A percentile compares a stretch with the other conserved stretches of the same genome.
Evolutionary conservation across 2,797 vertebrate genomes (phyloP).

Genomic region (Coendou prehensilis): DNA sequence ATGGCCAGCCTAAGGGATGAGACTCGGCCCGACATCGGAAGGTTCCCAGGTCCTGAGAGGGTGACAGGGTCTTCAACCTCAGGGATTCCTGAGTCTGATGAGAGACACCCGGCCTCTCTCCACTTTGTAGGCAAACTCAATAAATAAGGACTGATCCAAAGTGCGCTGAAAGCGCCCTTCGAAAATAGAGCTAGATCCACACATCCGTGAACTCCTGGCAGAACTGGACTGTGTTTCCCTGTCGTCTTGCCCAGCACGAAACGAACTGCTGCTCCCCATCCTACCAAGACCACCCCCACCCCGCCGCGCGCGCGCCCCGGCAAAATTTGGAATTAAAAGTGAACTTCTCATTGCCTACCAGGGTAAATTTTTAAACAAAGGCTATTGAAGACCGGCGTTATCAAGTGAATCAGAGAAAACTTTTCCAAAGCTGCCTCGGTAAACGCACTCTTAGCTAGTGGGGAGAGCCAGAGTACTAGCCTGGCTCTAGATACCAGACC

Average conservation of each 20-base stretch:
- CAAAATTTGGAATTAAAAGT: slow-evolving; percentile 64
- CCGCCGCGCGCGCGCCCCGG: not conserved
- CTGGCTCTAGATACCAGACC: slow-evolving; percentile 7
- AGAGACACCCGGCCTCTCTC: not conserved
- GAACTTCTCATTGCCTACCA: slow-evolving; percentile 20
- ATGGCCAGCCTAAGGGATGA: not conserved
- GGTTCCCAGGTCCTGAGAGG: not conserved
- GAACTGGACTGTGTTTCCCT: slow-evolving; percentile 3
- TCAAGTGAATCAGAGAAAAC: slow-evolving; percentile 53
- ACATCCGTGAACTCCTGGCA: slow-evolving; percentile 19
- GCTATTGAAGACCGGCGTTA: slow-evolving; percentile 31
- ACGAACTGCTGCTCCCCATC: not conserved
- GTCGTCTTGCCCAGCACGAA: slow-evolving; percentile 17
- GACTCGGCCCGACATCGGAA: not conserved
- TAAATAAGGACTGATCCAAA: not conserved
- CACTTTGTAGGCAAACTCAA: slow-evolving; percentile 26
- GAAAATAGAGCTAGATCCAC: slow-evolving; percentile 34
- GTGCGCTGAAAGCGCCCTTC: not conserved
- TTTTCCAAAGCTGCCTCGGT: slow-evolving; percentile 50
- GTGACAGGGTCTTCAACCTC: slow-evolving; percentile 58
- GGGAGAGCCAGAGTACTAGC: not conserved
- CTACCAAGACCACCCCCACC: not conserved
- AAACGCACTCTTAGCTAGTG: slow-evolving; percentile 53
- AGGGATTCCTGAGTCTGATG: not conserved
- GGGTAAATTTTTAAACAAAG: slow-evolving; percentile 58